Percentiles rank a stretch among this genome's conserved stretches.
These are phyloP conservation scores for Hypothenemus hampei DNA, from an alignment of 1,140 invertebrate species.

Conservation along the genomic window DNA sequence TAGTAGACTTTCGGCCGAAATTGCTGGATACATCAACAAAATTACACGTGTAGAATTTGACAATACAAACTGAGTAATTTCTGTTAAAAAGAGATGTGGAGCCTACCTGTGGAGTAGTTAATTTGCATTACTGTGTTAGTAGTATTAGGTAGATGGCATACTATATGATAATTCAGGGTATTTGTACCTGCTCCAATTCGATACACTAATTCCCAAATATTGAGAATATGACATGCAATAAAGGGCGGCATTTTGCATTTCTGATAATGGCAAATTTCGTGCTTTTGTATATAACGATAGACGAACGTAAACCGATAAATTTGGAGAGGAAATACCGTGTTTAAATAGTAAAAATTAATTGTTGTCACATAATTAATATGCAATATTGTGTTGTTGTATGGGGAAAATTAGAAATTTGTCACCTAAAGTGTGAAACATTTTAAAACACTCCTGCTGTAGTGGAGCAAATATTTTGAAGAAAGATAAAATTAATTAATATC, in stretches of 20 bases:
- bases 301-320: conserved; percentile 17
- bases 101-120: background rate
- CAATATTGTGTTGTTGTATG: too few species aligned
- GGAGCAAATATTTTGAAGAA: too few species aligned
- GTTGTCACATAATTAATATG: conserved; percentile 25
- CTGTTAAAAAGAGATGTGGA: background rate
- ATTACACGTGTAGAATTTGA: conserved; percentile 23
- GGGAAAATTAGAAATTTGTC: too few species aligned
- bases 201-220: conserved; percentile 15
- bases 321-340: conserved; percentile 24
- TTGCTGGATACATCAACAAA: conserved; percentile 8
- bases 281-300: conserved; percentile 14
- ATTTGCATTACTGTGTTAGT: conserved; percentile 9
- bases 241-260: conserved; percentile 10
- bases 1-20: conserved; percentile 19
- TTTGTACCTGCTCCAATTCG: conserved; percentile 10
- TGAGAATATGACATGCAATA: conserved; percentile 12
- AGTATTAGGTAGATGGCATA: background rate
- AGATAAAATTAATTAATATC: background rate
- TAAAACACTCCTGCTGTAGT: too few species aligned
- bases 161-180: conserved; percentile 11
- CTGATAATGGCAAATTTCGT: conserved; percentile 11
- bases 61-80: conserved; percentile 5
- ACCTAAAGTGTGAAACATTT: too few species aligned
- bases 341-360: conserved; percentile 31